Evolutionary conservation across 2,113 vertebrate genomes (phyloP).

Genomic region (Austrofundulus limnaeus): DNA sequence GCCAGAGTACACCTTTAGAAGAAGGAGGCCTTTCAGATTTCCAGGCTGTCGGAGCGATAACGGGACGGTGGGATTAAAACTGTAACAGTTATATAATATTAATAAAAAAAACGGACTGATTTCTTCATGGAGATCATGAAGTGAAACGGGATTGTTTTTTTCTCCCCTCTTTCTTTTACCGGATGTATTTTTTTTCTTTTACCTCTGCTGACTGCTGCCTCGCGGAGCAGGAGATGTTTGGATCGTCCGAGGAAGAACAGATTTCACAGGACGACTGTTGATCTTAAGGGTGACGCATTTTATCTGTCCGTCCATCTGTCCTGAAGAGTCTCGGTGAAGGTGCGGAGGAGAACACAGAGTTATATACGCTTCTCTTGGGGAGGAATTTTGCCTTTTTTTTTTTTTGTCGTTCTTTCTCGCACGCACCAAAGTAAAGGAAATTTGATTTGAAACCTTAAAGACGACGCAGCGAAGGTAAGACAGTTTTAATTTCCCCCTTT

Average conservation of each 20-base stretch:
- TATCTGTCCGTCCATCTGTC: constrained; percentile 27
- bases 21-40: constrained; percentile 16
- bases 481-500: neutral
- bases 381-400: too few species aligned
- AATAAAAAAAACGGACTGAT: constrained; percentile 41
- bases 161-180: constrained; percentile 36
- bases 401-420: constrained; percentile 18
- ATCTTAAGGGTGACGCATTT: constrained; percentile 34
- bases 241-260: constrained; percentile 29
- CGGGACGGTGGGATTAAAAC: too few species aligned
- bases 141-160: constrained; percentile 40
- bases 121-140: constrained; percentile 35
- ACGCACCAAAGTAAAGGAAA: constrained; percentile 39
- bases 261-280: constrained; percentile 45
- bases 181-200: constrained; percentile 38
- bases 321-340: constrained; percentile 18
- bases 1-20: constrained; percentile 31
- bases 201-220: constrained; percentile 17
- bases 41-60: constrained; percentile 9
- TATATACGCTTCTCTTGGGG: neutral
- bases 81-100: too few species aligned
- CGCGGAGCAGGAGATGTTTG: constrained; percentile 15
- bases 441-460: constrained; percentile 11
- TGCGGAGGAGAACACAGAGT: constrained; percentile 47
- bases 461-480: constrained; percentile 50